phyloP scores from a whole-genome alignment of 2,888 invertebrate species.

The Caenorhabditis sp. region DNA sequence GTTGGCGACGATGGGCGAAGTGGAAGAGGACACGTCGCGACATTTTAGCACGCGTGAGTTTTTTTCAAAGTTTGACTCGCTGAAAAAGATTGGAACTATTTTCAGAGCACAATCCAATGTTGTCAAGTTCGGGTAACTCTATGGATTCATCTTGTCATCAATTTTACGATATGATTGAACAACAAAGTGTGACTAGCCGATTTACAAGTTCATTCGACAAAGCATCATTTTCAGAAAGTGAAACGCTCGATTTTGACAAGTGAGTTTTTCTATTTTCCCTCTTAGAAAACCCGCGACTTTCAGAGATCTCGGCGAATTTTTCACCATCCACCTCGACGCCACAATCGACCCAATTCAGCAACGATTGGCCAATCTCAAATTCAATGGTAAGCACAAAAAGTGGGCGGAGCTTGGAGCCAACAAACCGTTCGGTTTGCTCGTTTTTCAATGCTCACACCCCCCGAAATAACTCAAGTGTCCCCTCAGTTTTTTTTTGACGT shows the following conservation, averaged over 20 bases:
- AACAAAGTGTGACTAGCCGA: background rate
- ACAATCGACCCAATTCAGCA: slow-evolving; percentile 53
- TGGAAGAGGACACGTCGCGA: background rate
- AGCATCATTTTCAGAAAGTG: slow-evolving; percentile 40
- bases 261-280: background rate
- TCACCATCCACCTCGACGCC: slow-evolving; percentile 42
- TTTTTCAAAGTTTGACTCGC: background rate
- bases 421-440: background rate
- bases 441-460: no score
- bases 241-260: slow-evolving; percentile 52
- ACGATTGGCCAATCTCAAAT: slow-evolving; percentile 51
- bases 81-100: background rate
- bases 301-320: slow-evolving; percentile 61
- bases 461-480: no score
- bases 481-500: no score
- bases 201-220: background rate
- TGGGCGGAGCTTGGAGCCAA: no score
- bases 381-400: slow-evolving; percentile 28
- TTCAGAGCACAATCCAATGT: slow-evolving; percentile 9
- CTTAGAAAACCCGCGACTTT: background rate
- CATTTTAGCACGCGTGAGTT: background rate
- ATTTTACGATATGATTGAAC: slow-evolving; percentile 11
- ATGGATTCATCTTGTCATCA: slow-evolving; percentile 7
- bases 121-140: background rate
- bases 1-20: background rate